Evolutionary conservation across 2,797 vertebrate species (phyloP).

Genomic region (Urosaurus nigricauda): DNA sequence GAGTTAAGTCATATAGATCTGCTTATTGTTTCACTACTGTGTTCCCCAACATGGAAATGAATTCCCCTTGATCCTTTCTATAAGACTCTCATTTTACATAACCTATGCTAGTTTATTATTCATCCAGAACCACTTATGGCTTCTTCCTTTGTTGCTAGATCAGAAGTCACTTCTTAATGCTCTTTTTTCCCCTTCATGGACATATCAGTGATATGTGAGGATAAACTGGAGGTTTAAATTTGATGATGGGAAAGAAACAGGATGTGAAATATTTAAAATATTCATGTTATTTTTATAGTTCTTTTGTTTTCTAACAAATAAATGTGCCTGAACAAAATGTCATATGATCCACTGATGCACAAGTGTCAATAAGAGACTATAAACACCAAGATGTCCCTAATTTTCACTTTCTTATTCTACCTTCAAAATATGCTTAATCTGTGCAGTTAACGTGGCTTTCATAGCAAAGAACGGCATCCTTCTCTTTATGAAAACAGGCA

Average conservation of each 20-base stretch:
- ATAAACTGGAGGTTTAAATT: constrained; percentile 22
- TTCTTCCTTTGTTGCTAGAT: neutral
- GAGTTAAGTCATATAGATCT: neutral
- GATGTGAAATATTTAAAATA: constrained; percentile 55
- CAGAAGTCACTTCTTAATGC: neutral
- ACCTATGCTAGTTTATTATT: neutral
- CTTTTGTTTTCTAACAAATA: constrained; percentile 57
- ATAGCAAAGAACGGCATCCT: constrained; percentile 16
- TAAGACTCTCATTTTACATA: too few relatives aligned
- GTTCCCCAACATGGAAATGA: neutral
- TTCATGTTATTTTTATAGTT: constrained; percentile 68
- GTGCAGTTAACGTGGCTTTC: constrained; percentile 46
- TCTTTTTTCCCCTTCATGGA: constrained; percentile 3
- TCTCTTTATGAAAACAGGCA: constrained; percentile 39
- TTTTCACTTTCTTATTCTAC: constrained; percentile 28
- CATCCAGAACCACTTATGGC: neutral
- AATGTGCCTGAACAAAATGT: constrained; percentile 49
- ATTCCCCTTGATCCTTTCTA: neutral
- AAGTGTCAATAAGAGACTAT: constrained; percentile 59
- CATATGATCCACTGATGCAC: constrained; percentile 48
- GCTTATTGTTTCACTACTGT: neutral
- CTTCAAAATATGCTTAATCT: constrained; percentile 49
- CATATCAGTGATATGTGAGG: constrained; percentile 14
- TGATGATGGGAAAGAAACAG: constrained; percentile 42
- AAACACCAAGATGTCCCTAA: constrained; percentile 61